Evolutionary conservation across 2,113 vertebrate genomes (phyloP).

Genomic region (Pelusios castaneus): DNA sequence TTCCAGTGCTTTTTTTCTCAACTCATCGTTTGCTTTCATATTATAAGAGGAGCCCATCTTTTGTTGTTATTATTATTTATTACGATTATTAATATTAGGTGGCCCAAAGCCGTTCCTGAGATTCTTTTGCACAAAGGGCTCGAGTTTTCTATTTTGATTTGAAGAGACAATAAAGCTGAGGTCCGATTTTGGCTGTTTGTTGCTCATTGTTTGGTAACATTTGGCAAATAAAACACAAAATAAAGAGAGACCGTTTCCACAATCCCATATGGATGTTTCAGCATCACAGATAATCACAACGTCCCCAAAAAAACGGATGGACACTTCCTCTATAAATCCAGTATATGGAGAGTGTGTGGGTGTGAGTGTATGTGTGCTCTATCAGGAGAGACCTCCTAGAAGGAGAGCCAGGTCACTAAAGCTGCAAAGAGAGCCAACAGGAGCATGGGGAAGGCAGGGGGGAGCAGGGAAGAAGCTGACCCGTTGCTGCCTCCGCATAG

Average conservation of each 20-base stretch:
- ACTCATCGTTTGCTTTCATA: conserved; percentile 59
- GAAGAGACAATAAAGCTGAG: conserved; percentile 83
- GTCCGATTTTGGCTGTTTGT: conserved; percentile 79
- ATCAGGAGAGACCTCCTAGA: conserved; percentile 77
- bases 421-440: conserved; percentile 84
- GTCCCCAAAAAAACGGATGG: conserved; percentile 74
- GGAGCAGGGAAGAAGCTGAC: conserved; percentile 74
- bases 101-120: conserved; percentile 88
- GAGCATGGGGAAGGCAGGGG: conserved; percentile 79
- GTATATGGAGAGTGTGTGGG: conserved; percentile 69
- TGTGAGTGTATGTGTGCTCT: neutral
- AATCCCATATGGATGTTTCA: conserved; percentile 78
- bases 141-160: conserved; percentile 66
- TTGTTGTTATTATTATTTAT: conserved; percentile 41
- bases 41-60: conserved; percentile 68
- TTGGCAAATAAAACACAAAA: conserved; percentile 80
- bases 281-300: conserved; percentile 73
- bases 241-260: conserved; percentile 67
- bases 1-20: conserved; percentile 65
- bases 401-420: conserved; percentile 89
- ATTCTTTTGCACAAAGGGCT: conserved; percentile 81
- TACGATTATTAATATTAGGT: conserved; percentile 77
- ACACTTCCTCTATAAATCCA: conserved; percentile 76
- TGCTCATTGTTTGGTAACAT: conserved; percentile 79
- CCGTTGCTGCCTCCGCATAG: conserved; percentile 89